Base-by-base conservation (phyloP, 1,140 invertebrate genomes). In the Xylocopa sonorina region DNA sequence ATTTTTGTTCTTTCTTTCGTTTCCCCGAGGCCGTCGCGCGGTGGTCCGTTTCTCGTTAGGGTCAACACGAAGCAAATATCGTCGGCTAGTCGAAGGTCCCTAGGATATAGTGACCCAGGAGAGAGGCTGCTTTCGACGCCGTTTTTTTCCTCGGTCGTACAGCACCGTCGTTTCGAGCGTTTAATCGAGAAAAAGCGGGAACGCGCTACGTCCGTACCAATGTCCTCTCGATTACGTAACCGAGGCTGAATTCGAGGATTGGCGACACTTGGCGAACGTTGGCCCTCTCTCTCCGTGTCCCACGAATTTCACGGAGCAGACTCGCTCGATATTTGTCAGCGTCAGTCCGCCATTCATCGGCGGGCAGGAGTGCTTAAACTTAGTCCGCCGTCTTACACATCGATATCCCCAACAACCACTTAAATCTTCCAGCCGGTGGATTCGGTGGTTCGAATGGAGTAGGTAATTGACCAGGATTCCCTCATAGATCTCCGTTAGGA, bases 391-490 rank as follows among this genome's bases (percentile, higher is more conserved):
- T 62, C 76, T 78, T 78, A 64, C 4, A 63, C 57, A 48, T 63
- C 68, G 68, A 63, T 63, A 63, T 29, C 68, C 60, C 55, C 63
- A 34, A 63, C 58, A 78, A 64, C 38, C 58, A 34, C 43, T 78
- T 64, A 64, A 73, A 78, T 78, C 58, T 64, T 46, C 74, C 63
- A 63, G 24, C 34, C 62, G 73, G 57, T 43, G 48, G 67, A 73
- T 78, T 38, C 55, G 46, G 34, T 46, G 68, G 41, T 48, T 50
- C 55, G 62, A 66, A 78, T 71, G 38, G 67, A 67, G 76, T 58
- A 86, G 77, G 80, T 89, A 89, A 89, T 89, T 89, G 88, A 79
- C 82, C 67, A 74, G 82, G 81, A 89, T 88, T 88, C 80, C 73
- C 85, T 77, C 84, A 84, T 87, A 85, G 75, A 87, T 88, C 82